phyloP scores from a whole-genome alignment of 23 tunicate species.

The Phallusia fumigata region DNA sequence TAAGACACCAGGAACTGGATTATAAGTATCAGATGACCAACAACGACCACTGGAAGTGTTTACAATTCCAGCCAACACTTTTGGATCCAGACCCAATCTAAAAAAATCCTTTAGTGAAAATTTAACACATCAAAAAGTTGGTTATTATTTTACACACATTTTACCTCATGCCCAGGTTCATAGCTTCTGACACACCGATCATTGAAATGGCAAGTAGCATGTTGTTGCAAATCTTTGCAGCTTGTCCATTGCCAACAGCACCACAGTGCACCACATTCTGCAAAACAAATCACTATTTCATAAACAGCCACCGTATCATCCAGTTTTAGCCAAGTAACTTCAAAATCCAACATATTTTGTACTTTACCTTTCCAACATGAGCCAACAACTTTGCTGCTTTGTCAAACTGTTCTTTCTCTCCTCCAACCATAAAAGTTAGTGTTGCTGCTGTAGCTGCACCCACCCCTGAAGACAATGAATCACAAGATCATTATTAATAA shows the following conservation, averaged over 20 bases:
- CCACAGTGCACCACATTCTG: constrained; percentile 92
- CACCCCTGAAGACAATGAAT: constrained; percentile 44
- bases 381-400: constrained; percentile 47
- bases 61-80: constrained; percentile 77
- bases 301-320: too few relatives aligned
- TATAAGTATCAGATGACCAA: constrained; percentile 98
- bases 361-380: constrained; percentile 67
- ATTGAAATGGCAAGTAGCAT: constrained; percentile 93
- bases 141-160: too few relatives aligned
- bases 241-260: constrained; percentile 95
- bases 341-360: not conserved
- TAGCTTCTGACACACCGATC: constrained; percentile 91
- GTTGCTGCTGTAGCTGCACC: constrained; percentile 94
- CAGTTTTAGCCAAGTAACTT: too few relatives aligned
- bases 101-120: not conserved
- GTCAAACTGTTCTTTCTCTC: constrained; percentile 60
- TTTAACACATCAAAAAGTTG: too few relatives aligned
- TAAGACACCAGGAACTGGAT: constrained; percentile 96
- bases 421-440: constrained; percentile 99
- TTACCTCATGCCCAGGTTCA: constrained; percentile 85
- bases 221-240: constrained; percentile 98
- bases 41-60: constrained; percentile 94
- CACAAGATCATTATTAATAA: not conserved
- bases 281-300: not conserved
- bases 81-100: constrained; percentile 90